Base-by-base conservation (phyloP, 2,888 invertebrate species). In the Amorpha juglandis region DNA sequence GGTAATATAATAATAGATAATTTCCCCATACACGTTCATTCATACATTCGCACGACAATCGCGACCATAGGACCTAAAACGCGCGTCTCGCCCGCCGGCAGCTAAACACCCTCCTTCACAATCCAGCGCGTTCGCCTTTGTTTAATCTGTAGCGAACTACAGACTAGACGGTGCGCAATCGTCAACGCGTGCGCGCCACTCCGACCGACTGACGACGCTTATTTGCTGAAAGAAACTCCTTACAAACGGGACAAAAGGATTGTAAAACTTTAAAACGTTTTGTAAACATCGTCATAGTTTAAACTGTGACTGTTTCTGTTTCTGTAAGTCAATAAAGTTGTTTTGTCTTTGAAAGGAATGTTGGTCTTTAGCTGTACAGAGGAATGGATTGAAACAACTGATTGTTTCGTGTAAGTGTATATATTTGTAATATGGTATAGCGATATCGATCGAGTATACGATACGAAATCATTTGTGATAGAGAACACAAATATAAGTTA, bases 141-240 rank as follows among this genome's bases (percentile, higher is more conserved):
- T 68, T 63, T 68, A 66, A 66, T 65, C 68, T 52, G 62, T 50
- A 19, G 66, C 33, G n/a, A n/a, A n/a, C n/a, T n/a, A n/a, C 47
- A 62, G 48, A 45, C 19, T n/a, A 38, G 63, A 50, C 63, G 21
- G n/a, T n/a, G 63, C 58, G 58, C 64, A 64, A 33, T 64, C 51
- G 63, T 52, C 51, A 27, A 42, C 52, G 51, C 33, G 35, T 64
- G 42, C 38, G 58, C 21, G 42, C 42, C 42, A 45, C 45, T 45
- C 47, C 51, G 38, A 27, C 16, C 53, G n/a, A 33, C 50, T n/a
- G 45, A 14, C 53, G 33, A n/a, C 14, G 51, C 38, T 63, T 63
- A 51, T 63, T 63, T 63, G 35, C 51, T 19, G 63, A 47, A 62
- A 62, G 45, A 50, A 48, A 50, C 62, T 19, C 62, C 11, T 1